Evolutionary conservation across 2,113 vertebrate genomes (phyloP).

Genomic region (Ploceus nigricollis): DNA sequence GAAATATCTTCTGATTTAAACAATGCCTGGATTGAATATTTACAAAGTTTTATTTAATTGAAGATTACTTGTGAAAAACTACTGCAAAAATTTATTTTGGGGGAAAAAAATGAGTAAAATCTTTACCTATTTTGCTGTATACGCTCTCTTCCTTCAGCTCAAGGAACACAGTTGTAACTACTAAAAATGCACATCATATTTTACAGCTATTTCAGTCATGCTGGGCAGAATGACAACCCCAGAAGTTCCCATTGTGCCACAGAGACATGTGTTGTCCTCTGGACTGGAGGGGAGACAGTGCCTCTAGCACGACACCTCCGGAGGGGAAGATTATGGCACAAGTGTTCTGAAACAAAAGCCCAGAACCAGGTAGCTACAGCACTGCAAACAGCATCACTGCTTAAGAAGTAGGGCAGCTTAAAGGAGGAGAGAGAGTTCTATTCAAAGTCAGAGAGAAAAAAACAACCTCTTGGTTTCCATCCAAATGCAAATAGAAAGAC

Average conservation of each 20-base stretch:
- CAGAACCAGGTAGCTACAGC: background rate
- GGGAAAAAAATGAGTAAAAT: background rate
- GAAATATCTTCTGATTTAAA: background rate
- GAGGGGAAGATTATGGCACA: background rate
- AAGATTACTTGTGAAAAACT: background rate
- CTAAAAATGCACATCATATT: background rate
- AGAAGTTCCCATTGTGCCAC: background rate
- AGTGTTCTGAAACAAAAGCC: background rate
- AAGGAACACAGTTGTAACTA: background rate
- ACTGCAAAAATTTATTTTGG: background rate
- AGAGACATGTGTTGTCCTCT: background rate
- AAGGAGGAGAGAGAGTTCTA: background rate
- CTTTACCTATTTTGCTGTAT: background rate
- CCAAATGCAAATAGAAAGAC: conserved; percentile 53
- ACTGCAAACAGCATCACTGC: background rate
- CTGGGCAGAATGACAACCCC: background rate
- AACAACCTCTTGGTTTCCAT: conserved; percentile 23
- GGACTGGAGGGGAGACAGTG: background rate
- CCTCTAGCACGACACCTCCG: background rate
- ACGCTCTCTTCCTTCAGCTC: background rate
- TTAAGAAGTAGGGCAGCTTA: background rate
- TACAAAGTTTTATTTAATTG: background rate
- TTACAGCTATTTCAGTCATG: background rate
- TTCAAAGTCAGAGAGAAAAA: background rate
- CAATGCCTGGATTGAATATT: background rate